Percentiles rank a stretch among this genome's conserved stretches.
These are phyloP conservation scores for Tetraneura akinire DNA, from an alignment of 1,140 invertebrate species.

Conservation along the genomic window DNA sequence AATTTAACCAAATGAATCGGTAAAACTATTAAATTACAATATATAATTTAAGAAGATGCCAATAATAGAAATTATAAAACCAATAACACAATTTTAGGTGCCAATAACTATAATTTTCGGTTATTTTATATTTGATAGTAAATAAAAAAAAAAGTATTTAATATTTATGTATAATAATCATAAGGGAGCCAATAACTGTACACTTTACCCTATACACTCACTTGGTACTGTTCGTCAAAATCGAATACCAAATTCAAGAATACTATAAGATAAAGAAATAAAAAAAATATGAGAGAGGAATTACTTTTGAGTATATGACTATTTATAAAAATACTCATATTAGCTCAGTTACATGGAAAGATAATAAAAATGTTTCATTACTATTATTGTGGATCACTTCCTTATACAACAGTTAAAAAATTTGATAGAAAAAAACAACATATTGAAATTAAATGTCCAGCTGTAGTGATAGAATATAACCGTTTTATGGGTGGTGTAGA, in stretches of 20 bases:
- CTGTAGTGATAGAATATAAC: background rate
- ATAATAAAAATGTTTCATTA: background rate
- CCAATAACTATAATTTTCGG: background rate
- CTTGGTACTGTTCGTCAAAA: background rate
- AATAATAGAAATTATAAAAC: conserved; percentile 16
- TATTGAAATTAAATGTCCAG: background rate
- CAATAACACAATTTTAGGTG: conserved; percentile 18
- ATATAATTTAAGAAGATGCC: conserved; percentile 11
- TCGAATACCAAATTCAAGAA: background rate
- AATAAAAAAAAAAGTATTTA: too few relatives aligned
- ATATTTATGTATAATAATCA: background rate
- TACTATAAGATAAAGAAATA: background rate
- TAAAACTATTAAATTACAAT: background rate
- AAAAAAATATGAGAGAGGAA: background rate
- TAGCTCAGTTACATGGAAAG: background rate
- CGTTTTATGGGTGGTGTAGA: background rate
- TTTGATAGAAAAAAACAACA: background rate
- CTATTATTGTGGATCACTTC: too few relatives aligned
- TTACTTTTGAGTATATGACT: background rate
- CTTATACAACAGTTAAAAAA: too few relatives aligned
- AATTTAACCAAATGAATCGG: background rate
- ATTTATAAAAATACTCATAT: too few relatives aligned
- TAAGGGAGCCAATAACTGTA: conserved; percentile 5
- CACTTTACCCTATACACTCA: background rate
- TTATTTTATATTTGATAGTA: background rate